phyloP scores from a whole-genome alignment of 2,888 invertebrate species.

The Epistrophella euchroma region DNA sequence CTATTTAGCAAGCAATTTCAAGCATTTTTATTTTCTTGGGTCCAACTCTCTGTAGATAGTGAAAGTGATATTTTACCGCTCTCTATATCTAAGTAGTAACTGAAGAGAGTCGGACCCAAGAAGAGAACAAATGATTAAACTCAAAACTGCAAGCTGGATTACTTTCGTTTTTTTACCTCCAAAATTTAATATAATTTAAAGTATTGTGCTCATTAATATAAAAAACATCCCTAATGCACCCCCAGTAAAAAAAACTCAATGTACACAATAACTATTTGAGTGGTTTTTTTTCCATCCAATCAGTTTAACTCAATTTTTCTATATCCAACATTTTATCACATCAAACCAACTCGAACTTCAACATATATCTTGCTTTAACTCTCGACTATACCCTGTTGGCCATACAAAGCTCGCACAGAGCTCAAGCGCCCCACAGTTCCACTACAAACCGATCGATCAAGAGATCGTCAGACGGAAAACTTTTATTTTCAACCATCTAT shows the following conservation, averaged over 20 bases:
- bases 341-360: conserved; percentile 21
- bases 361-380: not conserved
- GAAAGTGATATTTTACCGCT: too few relatives aligned
- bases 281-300: not conserved
- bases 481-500: conserved; percentile 46
- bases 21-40: too few relatives aligned
- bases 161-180: too few relatives aligned
- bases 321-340: conserved; percentile 17
- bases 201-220: too few relatives aligned
- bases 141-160: too few relatives aligned
- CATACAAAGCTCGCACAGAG: conserved; percentile 58
- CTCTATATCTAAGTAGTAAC: too few relatives aligned
- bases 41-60: too few relatives aligned
- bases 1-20: too few relatives aligned
- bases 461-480: conserved; percentile 46
- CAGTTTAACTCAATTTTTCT: conserved; percentile 16
- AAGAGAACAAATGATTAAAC: too few relatives aligned
- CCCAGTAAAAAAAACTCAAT: not conserved
- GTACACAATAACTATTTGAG: not conserved
- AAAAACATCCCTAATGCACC: not conserved
- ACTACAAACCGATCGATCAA: conserved; percentile 1
- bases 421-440: not conserved
- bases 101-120: too few relatives aligned
- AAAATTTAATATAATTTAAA: too few relatives aligned
- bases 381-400: not conserved